Evolutionary conservation across 2,888 invertebrate genomes (phyloP).

Genomic region (Colletes collaris): DNA sequence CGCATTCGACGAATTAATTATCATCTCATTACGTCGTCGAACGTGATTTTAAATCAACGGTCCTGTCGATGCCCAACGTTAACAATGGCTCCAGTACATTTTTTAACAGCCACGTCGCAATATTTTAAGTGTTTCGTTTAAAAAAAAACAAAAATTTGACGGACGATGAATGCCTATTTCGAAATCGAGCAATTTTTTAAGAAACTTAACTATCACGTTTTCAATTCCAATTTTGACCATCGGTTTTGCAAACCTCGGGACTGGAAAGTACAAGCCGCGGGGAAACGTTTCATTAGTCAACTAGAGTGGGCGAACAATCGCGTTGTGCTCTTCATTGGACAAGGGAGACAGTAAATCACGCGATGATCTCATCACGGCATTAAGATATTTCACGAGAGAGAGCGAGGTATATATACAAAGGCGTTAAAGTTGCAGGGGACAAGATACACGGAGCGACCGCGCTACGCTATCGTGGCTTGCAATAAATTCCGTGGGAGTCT

Average conservation of each 20-base stretch:
- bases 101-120: neutral
- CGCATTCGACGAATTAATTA: too few relatives aligned
- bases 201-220: neutral
- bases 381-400: conserved; percentile 42
- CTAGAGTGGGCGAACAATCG: conserved; percentile 49
- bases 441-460: conserved; percentile 48
- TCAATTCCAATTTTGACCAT: neutral
- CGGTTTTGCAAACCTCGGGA: conserved; percentile 16
- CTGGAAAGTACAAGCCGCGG: conserved; percentile 12
- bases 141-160: too few relatives aligned
- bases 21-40: too few relatives aligned
- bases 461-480: conserved; percentile 40
- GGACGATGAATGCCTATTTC: too few relatives aligned
- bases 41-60: too few relatives aligned
- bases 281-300: conserved; percentile 33
- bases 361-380: conserved; percentile 53
- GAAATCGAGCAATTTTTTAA: too few relatives aligned
- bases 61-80: too few relatives aligned
- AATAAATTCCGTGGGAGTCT: conserved; percentile 56
- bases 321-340: conserved; percentile 43
- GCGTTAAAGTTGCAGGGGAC: conserved; percentile 33
- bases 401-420: conserved; percentile 6
- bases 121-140: too few relatives aligned
- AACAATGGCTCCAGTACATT: too few relatives aligned
- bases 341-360: conserved; percentile 52